Percentiles rank a stretch among this genome's conserved stretches.
Evolutionary conservation across 2,113 vertebrate species (phyloP).

Genomic region (rabbit (Oryctolagus cuniculus)): DNA sequence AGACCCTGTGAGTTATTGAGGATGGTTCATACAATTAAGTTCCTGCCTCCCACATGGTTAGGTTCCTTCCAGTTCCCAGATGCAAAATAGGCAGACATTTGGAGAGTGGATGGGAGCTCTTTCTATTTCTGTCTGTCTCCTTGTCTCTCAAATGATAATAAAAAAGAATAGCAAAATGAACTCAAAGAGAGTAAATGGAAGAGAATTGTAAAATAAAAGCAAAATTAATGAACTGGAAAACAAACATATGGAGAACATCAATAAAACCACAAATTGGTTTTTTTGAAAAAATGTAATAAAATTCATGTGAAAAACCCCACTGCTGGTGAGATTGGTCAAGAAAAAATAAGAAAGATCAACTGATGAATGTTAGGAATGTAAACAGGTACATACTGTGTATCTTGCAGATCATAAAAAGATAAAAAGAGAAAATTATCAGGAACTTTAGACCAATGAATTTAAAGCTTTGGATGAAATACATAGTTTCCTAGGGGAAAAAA

Average conservation of each 20-base stretch:
- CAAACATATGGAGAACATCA: no score
- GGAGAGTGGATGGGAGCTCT: no score
- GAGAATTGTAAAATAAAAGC: background rate
- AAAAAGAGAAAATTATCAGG: background rate
- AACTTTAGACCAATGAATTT: background rate
- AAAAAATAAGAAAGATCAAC: background rate
- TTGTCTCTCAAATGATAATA: background rate
- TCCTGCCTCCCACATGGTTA: no score
- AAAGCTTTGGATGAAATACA: background rate
- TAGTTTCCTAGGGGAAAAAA: background rate
- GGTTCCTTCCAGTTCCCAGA: no score
- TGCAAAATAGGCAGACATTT: no score
- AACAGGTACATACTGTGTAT: background rate
- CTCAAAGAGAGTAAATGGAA: background rate
- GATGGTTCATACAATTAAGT: no score
- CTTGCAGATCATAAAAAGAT: background rate
- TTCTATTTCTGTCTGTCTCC: no score
- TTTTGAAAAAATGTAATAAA: background rate
- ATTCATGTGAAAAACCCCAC: background rate
- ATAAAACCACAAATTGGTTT: background rate
- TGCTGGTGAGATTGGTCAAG: background rate
- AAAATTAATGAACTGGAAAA: background rate
- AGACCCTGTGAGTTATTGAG: no score
- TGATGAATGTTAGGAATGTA: background rate
- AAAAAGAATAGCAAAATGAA: background rate